Percentiles rank a stretch among this genome's conserved stretches.
Evolutionary conservation across 2,888 invertebrate species (phyloP).

Genomic region (Auanema sp.): DNA sequence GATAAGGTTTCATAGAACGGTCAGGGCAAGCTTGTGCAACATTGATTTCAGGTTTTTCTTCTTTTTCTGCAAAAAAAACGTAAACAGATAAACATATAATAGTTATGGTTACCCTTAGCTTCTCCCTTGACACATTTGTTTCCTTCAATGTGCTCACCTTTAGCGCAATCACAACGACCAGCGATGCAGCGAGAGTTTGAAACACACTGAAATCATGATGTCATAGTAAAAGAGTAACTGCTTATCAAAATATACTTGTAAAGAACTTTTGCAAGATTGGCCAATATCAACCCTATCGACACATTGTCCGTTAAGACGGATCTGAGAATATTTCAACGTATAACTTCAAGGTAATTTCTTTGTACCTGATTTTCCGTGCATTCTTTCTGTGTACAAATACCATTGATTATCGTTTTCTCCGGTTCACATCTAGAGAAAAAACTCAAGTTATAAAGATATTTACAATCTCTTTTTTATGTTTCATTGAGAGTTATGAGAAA

Average conservation of each 20-base stretch:
- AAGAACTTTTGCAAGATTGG: conserved; percentile 34
- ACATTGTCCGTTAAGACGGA: conserved; percentile 39
- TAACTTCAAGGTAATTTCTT: neutral
- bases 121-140: conserved; percentile 20
- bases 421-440: conserved; percentile 27
- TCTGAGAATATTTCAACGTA: conserved; percentile 20
- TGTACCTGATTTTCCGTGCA: conserved; percentile 24
- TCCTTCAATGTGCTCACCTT: conserved; percentile 26
- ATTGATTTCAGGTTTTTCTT: neutral
- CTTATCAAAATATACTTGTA: conserved; percentile 1
- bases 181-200: conserved; percentile 39
- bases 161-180: conserved; percentile 37
- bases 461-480: neutral
- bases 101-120: neutral
- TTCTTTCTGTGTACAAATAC: conserved; percentile 33
- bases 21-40: neutral
- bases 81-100: too few relatives aligned
- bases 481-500: neutral
- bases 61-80: conserved; percentile 1
- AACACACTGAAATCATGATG: conserved; percentile 26
- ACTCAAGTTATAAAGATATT: neutral
- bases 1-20: conserved; percentile 22
- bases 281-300: conserved; percentile 35
- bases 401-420: conserved; percentile 28
- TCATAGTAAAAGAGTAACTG: neutral